phyloP scores from a whole-genome alignment of 2,113 vertebrate species.

The Carollia perspicillata region DNA sequence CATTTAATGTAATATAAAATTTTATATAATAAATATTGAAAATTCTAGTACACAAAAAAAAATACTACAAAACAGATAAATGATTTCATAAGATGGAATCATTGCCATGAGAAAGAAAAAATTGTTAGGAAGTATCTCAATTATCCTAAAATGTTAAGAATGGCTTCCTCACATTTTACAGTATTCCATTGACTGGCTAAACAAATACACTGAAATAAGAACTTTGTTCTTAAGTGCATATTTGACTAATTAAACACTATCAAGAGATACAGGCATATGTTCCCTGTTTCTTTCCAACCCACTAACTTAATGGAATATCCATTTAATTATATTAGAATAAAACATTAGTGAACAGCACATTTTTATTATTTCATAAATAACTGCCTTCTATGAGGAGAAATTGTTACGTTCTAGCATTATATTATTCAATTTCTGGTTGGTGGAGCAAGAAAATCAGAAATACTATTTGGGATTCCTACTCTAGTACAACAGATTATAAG shows the following conservation, averaged over 20 bases:
- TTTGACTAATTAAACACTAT: not conserved
- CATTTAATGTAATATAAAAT: not conserved
- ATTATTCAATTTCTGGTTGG: not conserved
- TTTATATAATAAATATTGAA: not conserved
- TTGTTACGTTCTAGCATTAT: not conserved
- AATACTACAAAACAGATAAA: not conserved
- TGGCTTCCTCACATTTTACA: not conserved
- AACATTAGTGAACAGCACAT: not conserved
- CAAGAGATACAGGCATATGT: too few relatives aligned
- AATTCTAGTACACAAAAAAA: not conserved
- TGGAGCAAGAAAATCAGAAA: not conserved
- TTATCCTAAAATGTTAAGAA: not conserved
- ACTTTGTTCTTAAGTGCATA: not conserved
- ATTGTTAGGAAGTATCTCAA: not conserved
- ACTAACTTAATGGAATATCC: not conserved
- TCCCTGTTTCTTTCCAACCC: not conserved
- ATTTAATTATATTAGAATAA: not conserved
- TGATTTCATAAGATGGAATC: not conserved
- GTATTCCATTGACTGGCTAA: not conserved
- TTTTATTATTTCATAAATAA: not conserved
- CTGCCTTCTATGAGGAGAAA: not conserved
- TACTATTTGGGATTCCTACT: not conserved
- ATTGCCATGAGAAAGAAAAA: not conserved
- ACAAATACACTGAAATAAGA: not conserved
- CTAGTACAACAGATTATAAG: not conserved